Evolutionary conservation across 2,113 vertebrate species (phyloP), one percentile per base, ranked within the genome.

Genomic region (Eulemur macaco): DNA sequence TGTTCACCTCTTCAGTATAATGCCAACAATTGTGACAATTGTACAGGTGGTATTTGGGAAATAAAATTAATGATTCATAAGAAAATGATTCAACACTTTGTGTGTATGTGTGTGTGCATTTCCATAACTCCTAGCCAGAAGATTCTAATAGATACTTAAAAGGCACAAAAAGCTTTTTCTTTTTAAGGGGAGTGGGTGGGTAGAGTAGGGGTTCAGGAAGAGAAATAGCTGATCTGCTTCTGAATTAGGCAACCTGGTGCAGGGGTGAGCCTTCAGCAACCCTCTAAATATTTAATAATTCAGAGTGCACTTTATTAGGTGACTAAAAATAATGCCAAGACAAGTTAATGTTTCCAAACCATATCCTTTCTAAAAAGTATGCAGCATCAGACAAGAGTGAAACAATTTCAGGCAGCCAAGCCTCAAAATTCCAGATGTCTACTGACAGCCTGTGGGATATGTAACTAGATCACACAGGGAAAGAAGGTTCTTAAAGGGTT

Each of bases 311-410:
- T 93, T 92, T 84, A 94, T 86, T 92, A 96, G 91, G 60, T 96
- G 93, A 98, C 47, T 34, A 77, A 29, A 97, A 88, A 88, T 1
- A 98, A 89, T 83, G 80, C 82, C 91, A 93, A 96, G 83, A 76
- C 83, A 96, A 81, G 80, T 94, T 95, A 97, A 90, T 88, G 81
- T 90, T 97, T 95, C 96, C 78, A 95, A 95, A 84, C n/a, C 45
- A 78, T 23, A 84, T 58, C n/a, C 83, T 93, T 96, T 89, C 78
- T 87, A 39, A 97, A 86, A 96, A 97, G 12, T 58, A 95, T 0
- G n/a, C 18, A 15, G 25, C 73, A 86, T 82, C 15, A 95, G 50
- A 91, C 54, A 94, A 86, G 63, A 95, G 34, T 12, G 76, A 86
- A 96, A 27, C 86, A 94, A 95, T 45, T 68, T 86, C 81, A 83